phyloP scores from a whole-genome alignment of 2,888 invertebrate genomes.

The Allolobophora icterica region DNA sequence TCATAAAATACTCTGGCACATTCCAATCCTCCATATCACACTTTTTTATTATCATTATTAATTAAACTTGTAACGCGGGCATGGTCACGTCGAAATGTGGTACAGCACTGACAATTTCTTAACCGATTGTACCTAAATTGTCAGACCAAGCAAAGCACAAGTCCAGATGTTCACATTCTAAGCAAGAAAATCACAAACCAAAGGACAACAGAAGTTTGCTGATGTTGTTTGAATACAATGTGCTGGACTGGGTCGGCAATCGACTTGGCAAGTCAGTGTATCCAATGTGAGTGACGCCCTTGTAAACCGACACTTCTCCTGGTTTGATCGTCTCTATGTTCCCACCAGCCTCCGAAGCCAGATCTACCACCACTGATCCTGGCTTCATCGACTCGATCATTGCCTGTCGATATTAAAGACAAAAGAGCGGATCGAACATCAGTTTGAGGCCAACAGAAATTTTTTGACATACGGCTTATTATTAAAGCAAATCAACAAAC shows the following conservation, averaged over 20 bases:
- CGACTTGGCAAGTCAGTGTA: conserved; percentile 83
- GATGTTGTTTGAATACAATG: conserved; percentile 88
- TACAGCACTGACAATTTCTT: background rate
- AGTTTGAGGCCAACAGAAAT: background rate
- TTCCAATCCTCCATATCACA: background rate
- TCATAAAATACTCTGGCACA: background rate
- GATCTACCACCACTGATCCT: conserved; percentile 86
- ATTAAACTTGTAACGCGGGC: too few species aligned
- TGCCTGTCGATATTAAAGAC: conserved; percentile 68
- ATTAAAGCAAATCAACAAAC: background rate
- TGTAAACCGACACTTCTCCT: conserved; percentile 76
- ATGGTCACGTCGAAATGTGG: too few species aligned
- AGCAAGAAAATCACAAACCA: conserved; percentile 68
- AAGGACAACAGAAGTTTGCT: conserved; percentile 83
- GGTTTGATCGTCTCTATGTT: conserved; percentile 83
- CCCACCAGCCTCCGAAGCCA: conserved; percentile 87
- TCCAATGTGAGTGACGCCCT: conserved; percentile 84
- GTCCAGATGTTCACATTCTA: background rate
- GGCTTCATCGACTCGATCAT: conserved; percentile 83
- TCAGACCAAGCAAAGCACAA: background rate
- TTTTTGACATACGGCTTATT: background rate
- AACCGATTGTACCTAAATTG: background rate
- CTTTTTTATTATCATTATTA: too few species aligned
- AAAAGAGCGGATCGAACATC: conserved; percentile 63
- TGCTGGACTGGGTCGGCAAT: conserved; percentile 84